Evolutionary conservation across 1,140 invertebrate genomes (phyloP).

Genomic region (Lycorma delicatula): DNA sequence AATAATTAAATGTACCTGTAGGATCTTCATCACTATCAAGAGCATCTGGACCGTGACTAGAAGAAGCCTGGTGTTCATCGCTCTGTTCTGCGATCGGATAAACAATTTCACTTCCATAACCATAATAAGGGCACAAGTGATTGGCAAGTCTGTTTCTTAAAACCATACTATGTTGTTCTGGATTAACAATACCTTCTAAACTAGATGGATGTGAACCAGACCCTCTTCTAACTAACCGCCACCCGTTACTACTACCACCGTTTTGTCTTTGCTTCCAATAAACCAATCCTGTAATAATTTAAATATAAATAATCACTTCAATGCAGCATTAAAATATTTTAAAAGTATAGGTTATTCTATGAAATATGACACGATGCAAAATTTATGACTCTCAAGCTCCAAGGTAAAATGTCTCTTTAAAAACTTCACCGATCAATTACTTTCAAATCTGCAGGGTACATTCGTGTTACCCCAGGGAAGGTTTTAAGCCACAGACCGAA

Average conservation of each 20-base stretch:
- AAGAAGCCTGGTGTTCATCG: conserved; percentile 65
- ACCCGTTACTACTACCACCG: conserved; percentile 5
- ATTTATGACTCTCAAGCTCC: no score
- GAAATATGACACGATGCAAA: no score
- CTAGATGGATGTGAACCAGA: background rate
- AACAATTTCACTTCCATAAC: conserved; percentile 61
- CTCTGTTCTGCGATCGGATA: conserved; percentile 76
- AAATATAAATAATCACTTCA: no score
- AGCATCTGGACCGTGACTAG: conserved; percentile 51
- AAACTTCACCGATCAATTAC: no score
- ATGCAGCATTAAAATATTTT: no score
- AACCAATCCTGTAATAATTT: conserved; percentile 24
- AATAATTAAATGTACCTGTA: conserved; percentile 24
- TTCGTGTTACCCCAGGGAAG: no score
- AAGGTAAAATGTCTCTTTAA: no score
- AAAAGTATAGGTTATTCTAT: no score
- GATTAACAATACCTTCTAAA: background rate
- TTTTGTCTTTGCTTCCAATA: conserved; percentile 14
- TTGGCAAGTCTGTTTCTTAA: conserved; percentile 5
- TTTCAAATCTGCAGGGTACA: no score
- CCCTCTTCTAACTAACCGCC: background rate
- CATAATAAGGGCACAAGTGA: conserved; percentile 9
- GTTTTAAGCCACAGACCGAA: no score
- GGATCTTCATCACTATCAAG: conserved; percentile 37
- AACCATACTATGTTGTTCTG: conserved; percentile 2